Evolutionary conservation across 1,140 invertebrate species (phyloP), one percentile per base, ranked within the genome.

Genomic region (Drosophila setifemur): DNA sequence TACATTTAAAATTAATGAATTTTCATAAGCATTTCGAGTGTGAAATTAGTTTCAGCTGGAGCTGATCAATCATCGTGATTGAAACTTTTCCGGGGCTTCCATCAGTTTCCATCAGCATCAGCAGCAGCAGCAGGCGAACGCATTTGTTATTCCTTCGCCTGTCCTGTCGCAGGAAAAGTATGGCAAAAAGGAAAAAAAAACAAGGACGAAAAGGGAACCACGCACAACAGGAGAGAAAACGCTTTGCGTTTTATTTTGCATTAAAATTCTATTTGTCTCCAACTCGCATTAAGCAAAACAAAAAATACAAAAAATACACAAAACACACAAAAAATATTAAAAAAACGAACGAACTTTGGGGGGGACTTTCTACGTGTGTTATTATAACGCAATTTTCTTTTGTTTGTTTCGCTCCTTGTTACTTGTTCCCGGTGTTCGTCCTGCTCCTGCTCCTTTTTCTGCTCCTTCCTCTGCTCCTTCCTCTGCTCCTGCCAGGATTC

Each of bases 301-400:
- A 33, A 33, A 12, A 8, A 4, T 12, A 14, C 0, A 33, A 33
- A 33, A 33, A 37, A 37, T n/a, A n/a, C n/a, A 16, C 5, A 18
- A 37, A 18, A 18, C 6, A 37, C 14, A 37, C 3, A 16, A 37
- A 9, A 6, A n/a, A n/a, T n/a, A n/a, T n/a, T n/a, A n/a, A n/a
- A n/a, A n/a, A n/a, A n/a, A n/a, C n/a, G n/a, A n/a, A n/a, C n/a
- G 11, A 35, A 37, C n/a, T 37, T 14, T 8, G n/a, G 11, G 14
- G n/a, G 23, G 7, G 7, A 33, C 7, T 78, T 79, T 67, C 69
- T 82, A 83, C 77, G 78, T 76, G 78, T 82, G 77, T 82, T 77
- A 82, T 82, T 82, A 82, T 82, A 82, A 82, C 73, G 79, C 79
- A 83, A 83, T 83, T 83, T 64, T 85, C 73, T 60, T 82, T 82